Evolutionary conservation across 23 tunicate genomes (phyloP), one percentile per base, ranked within the genome.

Genomic region (Botrylloides violaceus): DNA sequence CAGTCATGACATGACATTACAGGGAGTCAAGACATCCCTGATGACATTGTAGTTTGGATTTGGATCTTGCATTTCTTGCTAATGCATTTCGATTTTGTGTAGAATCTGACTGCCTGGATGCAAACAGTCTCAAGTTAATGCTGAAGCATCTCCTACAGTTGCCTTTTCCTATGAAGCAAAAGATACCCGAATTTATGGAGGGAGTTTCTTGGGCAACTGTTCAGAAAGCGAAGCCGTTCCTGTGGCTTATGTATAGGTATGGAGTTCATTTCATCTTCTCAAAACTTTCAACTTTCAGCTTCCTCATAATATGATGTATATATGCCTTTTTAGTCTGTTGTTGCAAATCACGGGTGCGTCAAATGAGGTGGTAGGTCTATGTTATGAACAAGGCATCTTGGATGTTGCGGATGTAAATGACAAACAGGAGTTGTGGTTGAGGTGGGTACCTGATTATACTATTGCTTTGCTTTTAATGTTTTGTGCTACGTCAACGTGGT

Each of bases 71-170:
- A n/a, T n/a, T n/a, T n/a, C n/a, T n/a, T n/a, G n/a, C n/a, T n/a
- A n/a, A n/a, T n/a, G n/a, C n/a, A n/a, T n/a, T n/a, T n/a, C n/a
- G n/a, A n/a, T n/a, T n/a, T 43, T 43, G 9, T 43, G 53, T 15
- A 43, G 53, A 43, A 15, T 43, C 53, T 43, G 53, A 43, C 53
- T 43, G 53, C 53, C 53, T 43, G 53, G 53, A 43, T 15, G 53
- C 53, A 9, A 43, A 15, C 53, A 43, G 53, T 15, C 9, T 43
- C 53, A 43, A 43, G 53, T 43, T 43, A 43, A 43, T 43, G 53
- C 53, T 43, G 53, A 9, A 15, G 53, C 15, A 9, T 43, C 53
- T 43, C 12, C 15, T 43, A 15, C 9, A 15, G 53, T 43, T 43
- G 53, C 12, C 53, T 9, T 43, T 43, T 9, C 53, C 53, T 43